Base-by-base conservation (phyloP, 2,113 vertebrate species). In the Ptychochromis oligacanthus region DNA sequence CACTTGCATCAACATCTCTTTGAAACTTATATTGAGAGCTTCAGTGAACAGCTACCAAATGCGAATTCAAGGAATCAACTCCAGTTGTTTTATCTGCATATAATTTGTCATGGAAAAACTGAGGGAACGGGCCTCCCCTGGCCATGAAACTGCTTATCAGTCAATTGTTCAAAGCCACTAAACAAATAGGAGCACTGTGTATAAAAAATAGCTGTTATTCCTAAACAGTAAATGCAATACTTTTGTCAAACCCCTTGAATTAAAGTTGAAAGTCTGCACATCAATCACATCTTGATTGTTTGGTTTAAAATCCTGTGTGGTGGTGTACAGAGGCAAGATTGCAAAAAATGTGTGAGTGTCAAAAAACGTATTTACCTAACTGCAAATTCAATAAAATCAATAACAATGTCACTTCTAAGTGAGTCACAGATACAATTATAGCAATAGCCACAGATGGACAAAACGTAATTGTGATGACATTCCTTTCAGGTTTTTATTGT, bases 391-490 rank as follows among this genome's bases (percentile, higher is more conserved):
- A 24, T 28, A 52, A 70, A 54, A 70, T 52, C 17, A 70, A 52
- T 52, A 52, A 52, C 65, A 72, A 62, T 86, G n/a, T 62, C 62
- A 26, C 74, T 57, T 82, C 26, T 83, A 61, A 87, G 26, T 56
- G 61, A 57, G 76, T 62, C 55, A 26, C 38, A 2, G 10, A 54
- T 70, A 81, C n/a, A n/a, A n/a, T 81, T n/a, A 24, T 34, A 13
- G 24, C 18, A 43, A 54, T n/a, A 59, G 17, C 22, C 28, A 77
- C 9, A 52, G 20, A 20, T 49, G 20, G 26, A 60, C 36, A 58
- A 49, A 55, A 74, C 17, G 2, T 11, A 38, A 56, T 55, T 75
- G 26, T 76, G 14, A 31, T 77, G 55, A 75, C 58, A 52, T 55
- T 28, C 56, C 7, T 43, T 80, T 77, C 11, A 36, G 79, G 46